Base-by-base conservation (phyloP, 2,797 vertebrate species). In the Mastacembelus armatus region DNA sequence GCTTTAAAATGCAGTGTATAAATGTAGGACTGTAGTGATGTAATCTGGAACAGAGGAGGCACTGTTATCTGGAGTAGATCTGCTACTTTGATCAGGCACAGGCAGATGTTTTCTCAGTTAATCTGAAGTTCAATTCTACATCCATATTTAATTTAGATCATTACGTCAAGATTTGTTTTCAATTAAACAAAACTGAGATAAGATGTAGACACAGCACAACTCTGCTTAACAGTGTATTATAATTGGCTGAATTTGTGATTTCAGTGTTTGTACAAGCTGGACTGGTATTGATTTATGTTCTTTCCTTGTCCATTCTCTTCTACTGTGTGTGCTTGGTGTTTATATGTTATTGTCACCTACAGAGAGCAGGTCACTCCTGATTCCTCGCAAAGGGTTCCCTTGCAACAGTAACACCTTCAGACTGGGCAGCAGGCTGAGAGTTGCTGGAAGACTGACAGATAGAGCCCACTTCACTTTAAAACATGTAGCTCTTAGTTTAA, bases 321-420 rank as follows among this genome's bases (percentile, higher is more conserved):
- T 14, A 33, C 7, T 21, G 44, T 30, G 4, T 7, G 1, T 45
- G 10, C 16, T 39, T 3, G 55, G 27, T 42, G 43, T 51, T 32
- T 26, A 26, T 58, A 39, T 33, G 26, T 5, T 21, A 56, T 50
- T 40, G 58, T 15, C 71, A 68, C 95, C 91, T 86, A 98, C 98
- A 16, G 93, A 94, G 59, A 99, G 91, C 36, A 99, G 79, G 71
- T 98, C 96, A 87, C 95, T 96, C 62, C 96, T 94, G 81, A 99
- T 95, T 24, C 95, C 87, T 85, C 97, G 94, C 86, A 99, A 76
- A 74, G 97, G 95, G 81, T 99, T 99, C 69, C 97, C 98, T 68
- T 98, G 97, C 66, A 99, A 44, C 1, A 96, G 87, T 63, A 99
- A 78, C 66, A 95, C 93, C 64, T 96, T 97, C 90, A 99, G 83